These are phyloP conservation scores for Trichoplusia ni DNA, from an alignment of 1,140 invertebrate genomes.

Conservation along the genomic window DNA sequence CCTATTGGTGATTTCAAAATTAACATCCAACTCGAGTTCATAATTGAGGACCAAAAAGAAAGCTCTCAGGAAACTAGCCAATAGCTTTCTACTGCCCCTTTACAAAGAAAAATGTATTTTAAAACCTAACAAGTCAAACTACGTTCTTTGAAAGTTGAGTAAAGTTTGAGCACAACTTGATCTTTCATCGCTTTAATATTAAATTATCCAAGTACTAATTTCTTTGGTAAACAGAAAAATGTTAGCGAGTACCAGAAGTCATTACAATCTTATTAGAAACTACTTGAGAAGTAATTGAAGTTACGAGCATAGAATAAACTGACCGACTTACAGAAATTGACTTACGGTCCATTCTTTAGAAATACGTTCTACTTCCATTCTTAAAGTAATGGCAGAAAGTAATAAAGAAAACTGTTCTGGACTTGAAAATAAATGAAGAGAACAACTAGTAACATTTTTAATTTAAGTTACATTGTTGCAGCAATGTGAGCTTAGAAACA, in stretches of 20 bases:
- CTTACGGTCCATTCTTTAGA: background rate
- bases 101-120: too few relatives aligned
- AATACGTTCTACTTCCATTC: background rate
- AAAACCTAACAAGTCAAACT: too few relatives aligned
- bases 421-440: background rate
- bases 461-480: constrained; percentile 1
- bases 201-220: background rate
- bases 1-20: too few relatives aligned
- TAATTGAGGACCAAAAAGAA: too few relatives aligned
- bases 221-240: background rate
- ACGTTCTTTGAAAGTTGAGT: background rate
- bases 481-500: too few relatives aligned
- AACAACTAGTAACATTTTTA: constrained; percentile 1
- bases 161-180: background rate
- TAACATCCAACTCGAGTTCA: too few relatives aligned
- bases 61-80: too few relatives aligned
- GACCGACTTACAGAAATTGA: background rate
- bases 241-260: background rate
- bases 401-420: constrained; percentile 10
- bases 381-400: constrained; percentile 4
- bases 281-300: background rate
- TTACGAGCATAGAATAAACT: background rate
- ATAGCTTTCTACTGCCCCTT: too few relatives aligned
- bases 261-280: background rate
- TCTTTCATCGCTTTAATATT: background rate